Percentiles rank a stretch among this genome's conserved stretches.
Evolutionary conservation across 2,888 invertebrate genomes (phyloP).

Genomic region (Andrena praecox): DNA sequence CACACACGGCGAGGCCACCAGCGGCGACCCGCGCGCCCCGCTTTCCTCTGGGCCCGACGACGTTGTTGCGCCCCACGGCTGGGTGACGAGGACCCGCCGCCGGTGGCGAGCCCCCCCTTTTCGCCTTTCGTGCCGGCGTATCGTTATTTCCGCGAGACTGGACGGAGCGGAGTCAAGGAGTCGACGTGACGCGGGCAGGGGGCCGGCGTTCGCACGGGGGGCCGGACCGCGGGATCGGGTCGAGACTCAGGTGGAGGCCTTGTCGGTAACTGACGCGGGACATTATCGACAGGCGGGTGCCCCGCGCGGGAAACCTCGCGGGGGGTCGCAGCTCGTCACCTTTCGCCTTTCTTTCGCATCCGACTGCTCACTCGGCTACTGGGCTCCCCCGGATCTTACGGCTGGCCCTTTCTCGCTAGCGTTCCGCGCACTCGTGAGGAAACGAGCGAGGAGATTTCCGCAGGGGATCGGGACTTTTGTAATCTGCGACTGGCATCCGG

Average conservation of each 20-base stretch:
- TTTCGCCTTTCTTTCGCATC: slow-evolving; percentile 31
- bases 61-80: slow-evolving; percentile 54
- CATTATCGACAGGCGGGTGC: slow-evolving; percentile 83
- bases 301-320: slow-evolving; percentile 83
- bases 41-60: slow-evolving; percentile 30
- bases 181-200: slow-evolving; percentile 70
- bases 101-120: slow-evolving; percentile 48
- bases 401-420: not conserved
- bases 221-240: slow-evolving; percentile 64
- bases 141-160: slow-evolving; percentile 84
- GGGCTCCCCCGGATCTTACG: not conserved
- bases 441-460: too few relatives aligned
- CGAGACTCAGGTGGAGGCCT: slow-evolving; percentile 61
- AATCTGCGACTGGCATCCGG: too few relatives aligned
- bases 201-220: slow-evolving; percentile 74
- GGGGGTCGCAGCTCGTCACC: slow-evolving; percentile 75
- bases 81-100: slow-evolving; percentile 45
- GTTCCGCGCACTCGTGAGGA: not conserved
- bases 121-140: slow-evolving; percentile 72
- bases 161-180: slow-evolving; percentile 76
- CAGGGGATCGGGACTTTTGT: too few relatives aligned
- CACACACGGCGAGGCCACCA: slow-evolving; percentile 80
- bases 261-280: slow-evolving; percentile 72
- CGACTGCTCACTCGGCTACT: slow-evolving; percentile 48
- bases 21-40: slow-evolving; percentile 58